phyloP scores from a whole-genome alignment of 2,113 vertebrate genomes.

The Sphaerodactylus townsendi region DNA sequence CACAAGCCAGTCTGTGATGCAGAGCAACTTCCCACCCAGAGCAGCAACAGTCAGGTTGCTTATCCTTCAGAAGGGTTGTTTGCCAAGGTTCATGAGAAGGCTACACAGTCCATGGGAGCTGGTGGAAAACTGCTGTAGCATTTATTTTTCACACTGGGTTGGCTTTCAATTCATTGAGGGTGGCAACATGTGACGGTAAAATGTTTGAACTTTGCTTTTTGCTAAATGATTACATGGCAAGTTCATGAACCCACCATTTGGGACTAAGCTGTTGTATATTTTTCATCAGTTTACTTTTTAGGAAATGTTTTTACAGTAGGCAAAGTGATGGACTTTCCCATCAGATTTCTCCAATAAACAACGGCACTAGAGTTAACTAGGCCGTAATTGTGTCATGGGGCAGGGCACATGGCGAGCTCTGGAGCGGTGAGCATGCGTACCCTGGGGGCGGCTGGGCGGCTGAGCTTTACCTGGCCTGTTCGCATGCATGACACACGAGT shows the following conservation, averaged over 20 bases:
- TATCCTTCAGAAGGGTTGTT: neutral
- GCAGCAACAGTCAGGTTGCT: neutral
- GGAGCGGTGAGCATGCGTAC: too few relatives aligned
- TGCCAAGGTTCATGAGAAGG: conserved; percentile 24
- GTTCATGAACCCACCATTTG: neutral
- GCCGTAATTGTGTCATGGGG: too few relatives aligned
- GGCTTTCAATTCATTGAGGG: neutral
- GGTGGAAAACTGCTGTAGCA: conserved; percentile 7
- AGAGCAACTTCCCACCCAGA: conserved; percentile 16
- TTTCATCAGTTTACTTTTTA: neutral
- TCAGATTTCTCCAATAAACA: neutral
- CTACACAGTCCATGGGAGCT: neutral
- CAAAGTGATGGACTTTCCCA: neutral
- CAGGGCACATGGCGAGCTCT: too few relatives aligned
- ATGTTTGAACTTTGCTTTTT: neutral
- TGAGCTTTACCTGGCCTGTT: too few relatives aligned
- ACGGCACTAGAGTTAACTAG: too few relatives aligned
- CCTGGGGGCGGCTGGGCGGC: too few relatives aligned
- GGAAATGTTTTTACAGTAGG: neutral
- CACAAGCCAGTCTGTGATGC: neutral
- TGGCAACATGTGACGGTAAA: neutral
- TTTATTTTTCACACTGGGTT: neutral
- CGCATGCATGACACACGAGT: too few relatives aligned
- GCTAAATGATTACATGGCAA: neutral
- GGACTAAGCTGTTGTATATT: neutral